Conservation (phyloP, 2,113 vertebrate species). For the Platysternon megacephalum region DNA sequence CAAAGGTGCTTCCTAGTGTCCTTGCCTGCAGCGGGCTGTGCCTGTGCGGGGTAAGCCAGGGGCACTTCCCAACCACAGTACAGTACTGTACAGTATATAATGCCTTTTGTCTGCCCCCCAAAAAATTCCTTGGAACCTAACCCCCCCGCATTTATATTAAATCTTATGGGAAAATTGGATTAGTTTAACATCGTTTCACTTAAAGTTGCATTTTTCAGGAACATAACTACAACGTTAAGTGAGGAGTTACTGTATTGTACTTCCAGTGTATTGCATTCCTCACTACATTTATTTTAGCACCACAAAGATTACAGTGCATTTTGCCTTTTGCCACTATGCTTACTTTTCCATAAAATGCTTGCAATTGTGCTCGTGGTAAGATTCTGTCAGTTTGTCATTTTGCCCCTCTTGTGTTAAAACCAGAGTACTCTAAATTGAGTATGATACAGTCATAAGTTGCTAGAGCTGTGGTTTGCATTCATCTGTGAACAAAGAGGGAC, state of each 20-base stretch:
- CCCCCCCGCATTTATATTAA: too few relatives aligned
- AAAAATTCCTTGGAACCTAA: too few relatives aligned
- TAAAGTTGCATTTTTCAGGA: too few relatives aligned
- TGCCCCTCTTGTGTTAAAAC: not conserved
- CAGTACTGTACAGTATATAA: too few relatives aligned
- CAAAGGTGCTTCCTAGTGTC: too few relatives aligned
- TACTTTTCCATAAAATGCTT: not conserved
- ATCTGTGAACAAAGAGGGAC: not conserved
- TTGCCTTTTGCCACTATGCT: not conserved
- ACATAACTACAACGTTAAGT: too few relatives aligned
- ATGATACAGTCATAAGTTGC: rapidly evolving
- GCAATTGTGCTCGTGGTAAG: not conserved
- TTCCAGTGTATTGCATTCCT: not conserved
- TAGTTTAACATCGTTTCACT: too few relatives aligned
- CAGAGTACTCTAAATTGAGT: not conserved
- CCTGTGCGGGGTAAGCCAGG: too few relatives aligned
- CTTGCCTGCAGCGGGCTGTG: too few relatives aligned
- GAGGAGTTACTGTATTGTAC: not conserved
- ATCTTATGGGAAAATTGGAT: too few relatives aligned
- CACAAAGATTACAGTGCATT: not conserved
- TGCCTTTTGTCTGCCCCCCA: too few relatives aligned
- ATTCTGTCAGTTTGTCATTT: not conserved
- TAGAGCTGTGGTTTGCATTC: not conserved
- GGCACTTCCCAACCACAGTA: too few relatives aligned
- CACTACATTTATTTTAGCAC: rapidly evolving